Conservation (phyloP, 2,113 vertebrate species). For the Sander lucioperca region DNA sequence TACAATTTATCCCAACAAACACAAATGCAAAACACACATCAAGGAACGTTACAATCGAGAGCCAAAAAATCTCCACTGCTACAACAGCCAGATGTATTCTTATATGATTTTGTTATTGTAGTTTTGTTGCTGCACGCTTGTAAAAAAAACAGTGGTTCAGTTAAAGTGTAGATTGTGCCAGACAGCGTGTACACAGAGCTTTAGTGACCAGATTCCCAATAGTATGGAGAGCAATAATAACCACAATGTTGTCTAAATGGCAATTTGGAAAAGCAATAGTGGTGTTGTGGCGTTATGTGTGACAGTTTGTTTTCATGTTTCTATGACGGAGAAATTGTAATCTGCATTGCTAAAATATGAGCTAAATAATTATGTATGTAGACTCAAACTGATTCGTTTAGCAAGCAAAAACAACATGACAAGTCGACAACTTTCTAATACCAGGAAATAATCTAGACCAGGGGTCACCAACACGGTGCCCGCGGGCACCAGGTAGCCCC, state of each 20-base stretch:
- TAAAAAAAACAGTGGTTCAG: conserved; percentile 14
- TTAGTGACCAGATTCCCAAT: conserved; percentile 1
- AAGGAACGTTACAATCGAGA: neutral
- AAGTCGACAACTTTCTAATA: neutral
- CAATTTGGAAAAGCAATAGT: neutral
- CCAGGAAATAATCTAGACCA: neutral
- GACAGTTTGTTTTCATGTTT: conserved; percentile 11
- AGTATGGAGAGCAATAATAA: neutral
- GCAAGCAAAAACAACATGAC: too few species aligned
- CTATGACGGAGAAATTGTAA: neutral
- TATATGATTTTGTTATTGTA: conserved; percentile 17
- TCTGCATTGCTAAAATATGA: neutral
- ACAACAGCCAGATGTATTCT: conserved; percentile 25
- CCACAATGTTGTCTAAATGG: neutral
- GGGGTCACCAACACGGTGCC: too few species aligned
- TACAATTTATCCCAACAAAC: neutral
- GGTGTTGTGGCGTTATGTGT: neutral
- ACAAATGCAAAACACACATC: neutral
- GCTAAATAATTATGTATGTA: neutral
- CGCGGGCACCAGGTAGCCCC: too few species aligned
- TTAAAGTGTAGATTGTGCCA: conserved; percentile 14
- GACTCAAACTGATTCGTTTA: neutral
- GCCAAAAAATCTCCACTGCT: conserved; percentile 5
- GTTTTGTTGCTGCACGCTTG: neutral
- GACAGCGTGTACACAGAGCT: neutral